Conservation (phyloP, 1,140 invertebrate genomes). For the Neodiprion fabricii region DNA sequence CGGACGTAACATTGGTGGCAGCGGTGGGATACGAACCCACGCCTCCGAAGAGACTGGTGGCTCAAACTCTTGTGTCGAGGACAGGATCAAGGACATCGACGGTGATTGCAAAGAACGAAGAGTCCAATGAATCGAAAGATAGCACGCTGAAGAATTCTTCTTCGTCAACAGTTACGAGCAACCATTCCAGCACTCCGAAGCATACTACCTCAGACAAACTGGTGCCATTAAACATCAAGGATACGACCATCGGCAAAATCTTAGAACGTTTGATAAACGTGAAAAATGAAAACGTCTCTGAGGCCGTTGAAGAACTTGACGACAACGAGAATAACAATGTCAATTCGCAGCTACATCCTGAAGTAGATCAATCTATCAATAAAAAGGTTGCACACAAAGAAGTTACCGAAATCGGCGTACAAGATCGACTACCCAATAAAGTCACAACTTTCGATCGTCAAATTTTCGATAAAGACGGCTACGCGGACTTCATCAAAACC, state of each 20-base stretch:
- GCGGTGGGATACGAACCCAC: too few species aligned
- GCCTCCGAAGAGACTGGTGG: slow-evolving; percentile 40
- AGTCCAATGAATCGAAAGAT: slow-evolving; percentile 21
- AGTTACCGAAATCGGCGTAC: neutral
- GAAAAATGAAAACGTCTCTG: neutral
- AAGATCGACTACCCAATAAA: neutral
- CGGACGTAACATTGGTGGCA: too few species aligned
- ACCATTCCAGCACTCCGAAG: neutral
- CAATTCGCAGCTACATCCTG: neutral
- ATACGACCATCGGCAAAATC: neutral
- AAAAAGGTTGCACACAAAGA: neutral
- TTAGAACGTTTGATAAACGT: neutral
- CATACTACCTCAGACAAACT: neutral
- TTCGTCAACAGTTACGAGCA: neutral
- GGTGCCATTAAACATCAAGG: neutral
- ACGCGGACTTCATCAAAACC: slow-evolving; percentile 50
- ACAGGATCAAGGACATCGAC: slow-evolving; percentile 44
- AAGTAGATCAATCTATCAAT: neutral
- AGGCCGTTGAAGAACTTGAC: neutral
- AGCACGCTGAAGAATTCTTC: slow-evolving; percentile 28
- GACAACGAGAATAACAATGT: neutral
- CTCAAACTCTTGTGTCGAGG: slow-evolving; percentile 49
- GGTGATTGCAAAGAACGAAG: slow-evolving; percentile 23
- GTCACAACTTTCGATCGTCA: neutral
- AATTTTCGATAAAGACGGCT: slow-evolving; percentile 41